Base-by-base conservation (phyloP, 2,797 vertebrate species). In the Myotis myotis region DNA sequence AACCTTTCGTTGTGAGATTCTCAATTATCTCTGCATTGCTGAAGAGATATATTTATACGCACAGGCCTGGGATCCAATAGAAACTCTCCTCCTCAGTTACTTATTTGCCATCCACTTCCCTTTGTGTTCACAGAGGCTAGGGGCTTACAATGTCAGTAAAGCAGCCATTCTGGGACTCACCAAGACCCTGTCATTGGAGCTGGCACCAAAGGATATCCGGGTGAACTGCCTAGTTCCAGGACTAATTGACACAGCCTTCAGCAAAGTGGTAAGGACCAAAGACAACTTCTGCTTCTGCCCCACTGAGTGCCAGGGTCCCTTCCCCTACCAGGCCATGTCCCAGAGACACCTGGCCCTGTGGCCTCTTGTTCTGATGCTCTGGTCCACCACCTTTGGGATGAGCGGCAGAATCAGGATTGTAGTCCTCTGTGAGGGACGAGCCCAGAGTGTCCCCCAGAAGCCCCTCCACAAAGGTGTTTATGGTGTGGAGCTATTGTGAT, bases 141-240 rank as follows among this genome's bases (percentile, higher is more conserved):
- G 99, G 20, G 98, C 98, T 1, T 99, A 99, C 97, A 98, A 98
- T 1, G 98, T 99, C 93, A 99, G 99, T 96, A 99, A 99, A 97
- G 99, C 98, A 0, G 99, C 99, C 2, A 93, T 99, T 79, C 97
- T 99, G 85, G 99, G 99, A 81, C 98, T 99, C 92, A 99, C 98
- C n/a, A 98, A 97, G 85, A 98, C 94, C 62, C 97, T 99, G 94
- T 98, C 62, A n/a, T 3, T 17, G 36, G 99, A 99, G 72, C 98
- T 99, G 76, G 98, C 97, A 23, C 96, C 97, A 0, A 98, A 95
- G 78, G 98, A 98, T 97, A 99, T 99, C 49, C 93, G 98, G 44
- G 98, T 99, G 20, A 78, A 78, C 75, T 53, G 75, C 49, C 20
- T 78, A 20, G 49, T 78, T 23, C 75, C 11, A 8, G 75, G 75